Percentiles rank a stretch among this genome's conserved stretches.
Evolutionary conservation across 2,797 vertebrate species (phyloP).

Genomic region (Syngnathus rostellatus): DNA sequence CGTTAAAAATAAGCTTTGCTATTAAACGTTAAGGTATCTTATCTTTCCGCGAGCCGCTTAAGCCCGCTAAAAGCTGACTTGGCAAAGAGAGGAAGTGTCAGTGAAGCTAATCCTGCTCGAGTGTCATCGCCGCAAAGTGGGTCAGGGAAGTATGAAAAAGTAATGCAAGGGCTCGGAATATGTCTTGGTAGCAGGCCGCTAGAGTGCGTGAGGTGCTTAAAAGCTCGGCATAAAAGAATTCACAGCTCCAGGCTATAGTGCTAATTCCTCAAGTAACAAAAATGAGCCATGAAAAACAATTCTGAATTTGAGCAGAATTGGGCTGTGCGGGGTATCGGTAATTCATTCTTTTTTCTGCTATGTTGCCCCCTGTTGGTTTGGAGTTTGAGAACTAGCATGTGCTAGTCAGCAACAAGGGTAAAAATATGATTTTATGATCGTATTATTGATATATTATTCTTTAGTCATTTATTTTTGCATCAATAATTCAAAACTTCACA

Average conservation of each 20-base stretch:
- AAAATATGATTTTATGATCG: neutral
- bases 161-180: conserved; percentile 34
- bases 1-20: conserved; percentile 57
- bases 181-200: neutral
- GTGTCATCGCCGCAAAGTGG: conserved; percentile 53
- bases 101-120: conserved; percentile 50
- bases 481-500: neutral
- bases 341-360: too few species aligned
- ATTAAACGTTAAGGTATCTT: conserved; percentile 61
- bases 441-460: too few species aligned
- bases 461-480: neutral
- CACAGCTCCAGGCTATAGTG: neutral
- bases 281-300: neutral
- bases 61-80: conserved; percentile 51
- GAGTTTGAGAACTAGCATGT: neutral
- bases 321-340: too few species aligned
- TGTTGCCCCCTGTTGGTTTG: neutral
- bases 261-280: neutral
- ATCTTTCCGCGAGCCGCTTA: conserved; percentile 53
- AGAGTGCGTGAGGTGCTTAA: neutral
- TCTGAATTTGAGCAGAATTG: neutral
- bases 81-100: conserved; percentile 49
- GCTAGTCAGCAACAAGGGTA: neutral
- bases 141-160: conserved; percentile 67
- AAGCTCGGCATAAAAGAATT: neutral